A percentile compares a stretch with the other conserved stretches of the same genome.
Evolutionary conservation across 2,113 vertebrate species (phyloP).

Genomic region (Lampris incognitus): DNA sequence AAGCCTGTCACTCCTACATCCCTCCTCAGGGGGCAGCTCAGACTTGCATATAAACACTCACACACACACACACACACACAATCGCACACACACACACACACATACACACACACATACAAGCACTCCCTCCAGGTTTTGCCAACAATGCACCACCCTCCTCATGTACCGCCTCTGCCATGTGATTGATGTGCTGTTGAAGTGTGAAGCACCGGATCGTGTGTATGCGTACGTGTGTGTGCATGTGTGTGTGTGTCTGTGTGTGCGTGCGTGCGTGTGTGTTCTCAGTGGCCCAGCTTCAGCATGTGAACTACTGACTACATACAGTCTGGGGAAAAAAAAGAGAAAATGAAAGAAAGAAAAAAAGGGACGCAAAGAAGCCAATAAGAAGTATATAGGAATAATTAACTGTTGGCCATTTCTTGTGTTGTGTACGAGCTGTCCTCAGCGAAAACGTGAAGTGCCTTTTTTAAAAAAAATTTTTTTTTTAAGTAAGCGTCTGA

Average conservation of each 20-base stretch:
- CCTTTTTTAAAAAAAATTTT: conserved; percentile 67
- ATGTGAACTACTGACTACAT: neutral
- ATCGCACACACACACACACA: neutral
- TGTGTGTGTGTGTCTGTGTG: too few relatives aligned
- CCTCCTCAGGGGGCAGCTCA: conserved; percentile 34
- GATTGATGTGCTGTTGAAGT: conserved; percentile 45
- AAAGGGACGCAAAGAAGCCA: neutral
- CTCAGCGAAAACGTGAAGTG: conserved; percentile 69
- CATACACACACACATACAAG: conserved; percentile 1
- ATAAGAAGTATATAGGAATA: neutral
- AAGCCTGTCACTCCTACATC: conserved; percentile 23
- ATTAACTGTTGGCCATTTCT: neutral
- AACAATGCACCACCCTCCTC: conserved; percentile 5
- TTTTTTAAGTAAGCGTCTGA: neutral
- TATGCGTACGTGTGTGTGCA: neutral
- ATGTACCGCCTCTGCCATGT: neutral
- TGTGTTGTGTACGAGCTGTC: conserved; percentile 10
- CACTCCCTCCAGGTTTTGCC: conserved; percentile 39
- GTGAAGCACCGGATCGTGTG: conserved; percentile 16
- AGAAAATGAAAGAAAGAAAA: neutral
- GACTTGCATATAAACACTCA: conserved; percentile 17
- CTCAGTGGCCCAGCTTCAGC: conserved; percentile 3
- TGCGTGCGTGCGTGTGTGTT: neutral
- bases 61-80: neutral
- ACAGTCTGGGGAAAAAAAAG: conserved; percentile 10